Conservation (phyloP, 1,140 invertebrate genomes). For the Lordiphosa stackelbergi region DNA sequence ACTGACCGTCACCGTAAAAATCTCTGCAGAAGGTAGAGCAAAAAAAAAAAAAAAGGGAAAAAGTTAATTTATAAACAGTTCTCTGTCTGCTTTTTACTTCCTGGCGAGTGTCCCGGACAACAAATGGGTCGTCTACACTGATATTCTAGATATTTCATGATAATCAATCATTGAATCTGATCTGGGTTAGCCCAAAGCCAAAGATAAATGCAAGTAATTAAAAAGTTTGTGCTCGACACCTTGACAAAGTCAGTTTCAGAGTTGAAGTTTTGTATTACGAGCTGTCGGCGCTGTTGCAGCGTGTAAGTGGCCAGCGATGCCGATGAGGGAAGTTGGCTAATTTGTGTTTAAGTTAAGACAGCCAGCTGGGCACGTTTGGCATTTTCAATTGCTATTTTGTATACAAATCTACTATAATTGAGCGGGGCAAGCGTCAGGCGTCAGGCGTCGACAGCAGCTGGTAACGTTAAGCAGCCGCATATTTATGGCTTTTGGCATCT, state of each 20-base stretch:
- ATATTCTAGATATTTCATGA: conserved; percentile 6
- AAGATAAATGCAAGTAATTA: conserved; percentile 47
- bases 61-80: conserved; percentile 50
- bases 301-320: not conserved
- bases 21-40: conserved; percentile 6
- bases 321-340: not conserved
- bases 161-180: conserved; percentile 40
- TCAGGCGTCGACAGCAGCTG: conserved; percentile 9
- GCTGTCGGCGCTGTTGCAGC: conserved; percentile 7
- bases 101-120: not conserved
- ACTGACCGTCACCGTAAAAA: conserved; percentile 2
- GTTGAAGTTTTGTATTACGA: conserved; percentile 6
- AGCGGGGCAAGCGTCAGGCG: conserved; percentile 2
- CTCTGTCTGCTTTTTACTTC: conserved; percentile 3
- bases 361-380: conserved; percentile 11
- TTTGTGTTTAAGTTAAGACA: not conserved
- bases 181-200: conserved; percentile 9
- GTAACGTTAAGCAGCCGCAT: conserved; percentile 11
- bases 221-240: conserved; percentile 43
- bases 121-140: conserved; percentile 1
- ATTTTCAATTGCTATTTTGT: conserved; percentile 34
- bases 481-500: conserved; percentile 20
- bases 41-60: not conserved
- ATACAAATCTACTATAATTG: conserved; percentile 35
- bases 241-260: not conserved